Percentiles rank a stretch among this genome's conserved stretches.
These are phyloP conservation scores for Adelphocoris suturalis DNA, from an alignment of 2,888 invertebrate genomes.

Conservation along the genomic window DNA sequence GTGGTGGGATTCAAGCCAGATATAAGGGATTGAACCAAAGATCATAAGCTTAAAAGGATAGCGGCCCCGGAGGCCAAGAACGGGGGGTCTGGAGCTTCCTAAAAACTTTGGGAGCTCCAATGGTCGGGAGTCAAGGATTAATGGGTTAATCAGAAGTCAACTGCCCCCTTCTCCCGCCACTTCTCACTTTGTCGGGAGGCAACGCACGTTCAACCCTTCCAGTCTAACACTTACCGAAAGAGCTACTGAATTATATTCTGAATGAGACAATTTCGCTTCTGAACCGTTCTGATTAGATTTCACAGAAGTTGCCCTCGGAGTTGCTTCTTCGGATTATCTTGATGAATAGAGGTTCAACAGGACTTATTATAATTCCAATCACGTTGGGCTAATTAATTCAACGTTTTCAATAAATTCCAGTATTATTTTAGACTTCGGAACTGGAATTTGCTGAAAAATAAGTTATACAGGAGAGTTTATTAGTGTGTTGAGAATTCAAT, in stretches of 20 bases:
- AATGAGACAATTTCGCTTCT: slow-evolving; percentile 31
- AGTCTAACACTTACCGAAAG: slow-evolving; percentile 35
- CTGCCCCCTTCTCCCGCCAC: slow-evolving; percentile 51
- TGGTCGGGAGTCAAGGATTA: slow-evolving; percentile 62
- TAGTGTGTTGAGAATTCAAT: no score
- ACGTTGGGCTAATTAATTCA: no score
- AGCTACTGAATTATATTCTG: slow-evolving; percentile 38
- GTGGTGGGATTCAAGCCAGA: slow-evolving; percentile 61
- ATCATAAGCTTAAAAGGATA: slow-evolving; percentile 62
- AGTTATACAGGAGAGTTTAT: no score
- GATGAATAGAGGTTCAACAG: slow-evolving; percentile 8
- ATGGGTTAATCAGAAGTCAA: slow-evolving; percentile 70
- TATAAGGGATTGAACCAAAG: slow-evolving; percentile 58
- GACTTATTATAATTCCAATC: background rate
- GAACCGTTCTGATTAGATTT: slow-evolving; percentile 31
- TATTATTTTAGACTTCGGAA: no score
- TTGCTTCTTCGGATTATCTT: background rate
- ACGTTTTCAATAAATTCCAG: no score
- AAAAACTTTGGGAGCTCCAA: slow-evolving; percentile 49
- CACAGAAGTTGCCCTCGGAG: background rate
- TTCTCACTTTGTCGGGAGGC: slow-evolving; percentile 46
- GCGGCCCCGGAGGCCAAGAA: background rate
- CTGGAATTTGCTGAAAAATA: no score
- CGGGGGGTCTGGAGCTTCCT: slow-evolving; percentile 14
- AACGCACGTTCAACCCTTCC: slow-evolving; percentile 56